Conservation (phyloP, 2,113 vertebrate genomes). For the Condylura cristata region DNA sequence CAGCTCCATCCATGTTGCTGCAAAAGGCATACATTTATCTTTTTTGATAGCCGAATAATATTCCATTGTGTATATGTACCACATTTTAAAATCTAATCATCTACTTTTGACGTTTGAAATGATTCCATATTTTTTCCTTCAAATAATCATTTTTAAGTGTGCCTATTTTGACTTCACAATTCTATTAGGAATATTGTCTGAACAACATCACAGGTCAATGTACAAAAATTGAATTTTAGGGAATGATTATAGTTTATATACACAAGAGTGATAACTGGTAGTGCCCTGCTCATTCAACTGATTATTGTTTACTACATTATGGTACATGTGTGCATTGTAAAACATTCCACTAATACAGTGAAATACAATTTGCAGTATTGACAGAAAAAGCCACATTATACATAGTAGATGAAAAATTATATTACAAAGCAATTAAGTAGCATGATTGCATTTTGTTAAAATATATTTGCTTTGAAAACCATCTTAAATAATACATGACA, state of each 20-base stretch:
- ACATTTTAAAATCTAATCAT: too few species aligned
- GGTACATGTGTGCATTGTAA: background rate
- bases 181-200: background rate
- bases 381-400: background rate
- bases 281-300: background rate
- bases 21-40: too few species aligned
- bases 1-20: too few species aligned
- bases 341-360: background rate
- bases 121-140: too few species aligned
- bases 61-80: too few species aligned
- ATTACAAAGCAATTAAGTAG: background rate
- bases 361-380: background rate
- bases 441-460: background rate
- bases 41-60: too few species aligned
- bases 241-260: background rate
- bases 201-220: background rate
- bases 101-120: too few species aligned
- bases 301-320: background rate
- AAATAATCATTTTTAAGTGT: background rate
- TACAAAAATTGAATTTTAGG: background rate
- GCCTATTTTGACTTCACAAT: background rate
- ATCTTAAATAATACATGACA: background rate
- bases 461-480: background rate
- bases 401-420: background rate
- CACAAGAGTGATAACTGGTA: background rate